Conservation (phyloP, 2,888 invertebrate species). For the Ischnus inquisitorius region DNA sequence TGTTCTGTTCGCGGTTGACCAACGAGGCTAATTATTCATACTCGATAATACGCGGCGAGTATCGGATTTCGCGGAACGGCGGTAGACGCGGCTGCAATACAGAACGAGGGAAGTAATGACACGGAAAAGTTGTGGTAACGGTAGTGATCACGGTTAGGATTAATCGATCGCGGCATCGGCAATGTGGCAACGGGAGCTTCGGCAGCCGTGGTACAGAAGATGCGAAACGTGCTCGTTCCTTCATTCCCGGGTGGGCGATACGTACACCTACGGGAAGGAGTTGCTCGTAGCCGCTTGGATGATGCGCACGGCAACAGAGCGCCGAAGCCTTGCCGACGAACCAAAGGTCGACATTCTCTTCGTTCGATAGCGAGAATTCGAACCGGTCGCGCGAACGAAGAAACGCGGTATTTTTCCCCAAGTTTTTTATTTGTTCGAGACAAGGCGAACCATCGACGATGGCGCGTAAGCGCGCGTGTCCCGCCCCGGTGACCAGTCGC, state of each 20-base stretch:
- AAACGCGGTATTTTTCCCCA: constrained; percentile 71
- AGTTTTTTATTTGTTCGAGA: constrained; percentile 70
- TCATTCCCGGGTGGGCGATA: constrained; percentile 26
- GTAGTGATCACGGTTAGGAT: constrained; percentile 56
- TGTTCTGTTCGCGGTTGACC: constrained; percentile 50
- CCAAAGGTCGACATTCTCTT: constrained; percentile 69
- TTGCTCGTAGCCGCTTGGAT: neutral
- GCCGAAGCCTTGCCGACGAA: constrained; percentile 35
- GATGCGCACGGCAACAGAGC: constrained; percentile 14
- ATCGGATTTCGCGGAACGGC: constrained; percentile 54
- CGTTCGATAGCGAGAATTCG: constrained; percentile 77
- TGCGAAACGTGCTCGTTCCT: constrained; percentile 7
- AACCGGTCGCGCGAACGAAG: constrained; percentile 75
- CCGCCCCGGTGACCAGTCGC: constrained; percentile 50
- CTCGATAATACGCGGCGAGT: constrained; percentile 28
- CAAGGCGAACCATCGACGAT: constrained; percentile 5
- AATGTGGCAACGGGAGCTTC: neutral
- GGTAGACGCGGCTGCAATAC: constrained; percentile 14
- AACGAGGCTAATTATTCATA: constrained; percentile 61
- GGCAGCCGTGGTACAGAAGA: constrained; percentile 25
- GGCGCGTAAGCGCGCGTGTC: constrained; percentile 5
- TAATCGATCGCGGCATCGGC: constrained; percentile 57
- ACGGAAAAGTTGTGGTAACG: constrained; percentile 70
- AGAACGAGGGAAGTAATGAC: constrained; percentile 46
- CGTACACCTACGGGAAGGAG: neutral